Evolutionary conservation across 1,140 invertebrate genomes (phyloP).

Genomic region (Lordiphosa stackelbergi): DNA sequence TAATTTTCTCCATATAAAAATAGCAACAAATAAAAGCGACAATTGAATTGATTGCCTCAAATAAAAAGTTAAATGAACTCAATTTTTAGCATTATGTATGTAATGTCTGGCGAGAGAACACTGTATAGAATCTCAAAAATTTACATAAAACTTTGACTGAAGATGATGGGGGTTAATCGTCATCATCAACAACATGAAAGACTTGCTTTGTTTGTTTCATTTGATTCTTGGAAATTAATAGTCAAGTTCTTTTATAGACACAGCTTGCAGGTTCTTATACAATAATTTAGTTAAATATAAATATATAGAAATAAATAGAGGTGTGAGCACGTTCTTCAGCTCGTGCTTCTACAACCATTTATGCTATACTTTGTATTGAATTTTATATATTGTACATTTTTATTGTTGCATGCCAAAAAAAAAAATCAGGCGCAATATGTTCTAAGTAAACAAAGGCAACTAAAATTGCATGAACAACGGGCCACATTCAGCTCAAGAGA

Average conservation of each 20-base stretch:
- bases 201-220: neutral
- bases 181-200: neutral
- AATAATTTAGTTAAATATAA: too few relatives aligned
- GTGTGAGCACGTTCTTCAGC: slow-evolving; percentile 36
- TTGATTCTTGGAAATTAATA: neutral
- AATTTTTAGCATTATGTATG: slow-evolving; percentile 17
- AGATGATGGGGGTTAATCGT: neutral
- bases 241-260: slow-evolving; percentile 1
- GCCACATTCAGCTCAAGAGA: slow-evolving; percentile 9
- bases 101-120: neutral
- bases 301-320: too few relatives aligned
- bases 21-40: slow-evolving; percentile 16
- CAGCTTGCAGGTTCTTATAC: neutral
- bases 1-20: slow-evolving; percentile 8
- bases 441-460: slow-evolving; percentile 28
- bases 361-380: neutral
- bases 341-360: neutral
- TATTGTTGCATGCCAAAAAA: neutral
- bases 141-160: slow-evolving; percentile 30
- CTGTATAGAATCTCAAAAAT: slow-evolving; percentile 23
- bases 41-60: slow-evolving; percentile 57
- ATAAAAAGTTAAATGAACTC: slow-evolving; percentile 53
- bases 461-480: slow-evolving; percentile 37
- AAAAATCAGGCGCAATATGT: slow-evolving; percentile 17
- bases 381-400: slow-evolving; percentile 22